Conservation (phyloP, 2,888 invertebrate species). For the Mythimna lalbum region DNA sequence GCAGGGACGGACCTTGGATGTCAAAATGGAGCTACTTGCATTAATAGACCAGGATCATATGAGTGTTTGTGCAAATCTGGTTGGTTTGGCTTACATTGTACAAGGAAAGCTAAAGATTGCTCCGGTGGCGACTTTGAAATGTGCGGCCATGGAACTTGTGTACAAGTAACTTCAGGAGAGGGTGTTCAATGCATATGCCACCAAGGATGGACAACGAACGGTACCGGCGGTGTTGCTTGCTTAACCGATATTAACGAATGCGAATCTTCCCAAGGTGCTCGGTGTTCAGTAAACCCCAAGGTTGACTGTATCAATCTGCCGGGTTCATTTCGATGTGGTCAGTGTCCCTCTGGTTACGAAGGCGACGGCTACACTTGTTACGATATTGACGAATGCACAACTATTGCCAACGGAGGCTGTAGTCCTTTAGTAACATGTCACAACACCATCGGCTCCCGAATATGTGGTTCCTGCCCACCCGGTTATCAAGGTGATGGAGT, state of each 20-base stretch:
- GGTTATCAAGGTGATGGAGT: constrained; percentile 97
- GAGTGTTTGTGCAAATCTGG: constrained; percentile 95
- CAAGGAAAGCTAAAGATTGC: constrained; percentile 94
- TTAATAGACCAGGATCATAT: constrained; percentile 95
- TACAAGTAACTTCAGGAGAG: constrained; percentile 91
- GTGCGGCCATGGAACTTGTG: constrained; percentile 97
- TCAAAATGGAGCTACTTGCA: constrained; percentile 97
- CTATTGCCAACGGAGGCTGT: constrained; percentile 97
- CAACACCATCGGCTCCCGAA: constrained; percentile 96
- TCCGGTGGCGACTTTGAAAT: constrained; percentile 93
- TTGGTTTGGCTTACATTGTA: constrained; percentile 97
- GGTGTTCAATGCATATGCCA: constrained; percentile 96
- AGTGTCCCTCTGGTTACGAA: constrained; percentile 96
- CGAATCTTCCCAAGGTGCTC: constrained; percentile 90
- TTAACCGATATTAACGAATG: constrained; percentile 97
- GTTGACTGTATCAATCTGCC: constrained; percentile 97
- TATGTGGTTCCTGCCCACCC: constrained; percentile 96
- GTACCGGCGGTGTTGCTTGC: constrained; percentile 93
- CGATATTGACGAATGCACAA: constrained; percentile 97
- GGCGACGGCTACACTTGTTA: constrained; percentile 96
- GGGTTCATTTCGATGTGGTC: constrained; percentile 96
- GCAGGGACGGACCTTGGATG: constrained; percentile 97
- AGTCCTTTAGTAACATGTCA: constrained; percentile 96
- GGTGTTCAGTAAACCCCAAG: constrained; percentile 95
- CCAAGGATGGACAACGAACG: constrained; percentile 96